Evolutionary conservation across 2,797 vertebrate genomes (phyloP).

Genomic region (Argyrosomus regius): DNA sequence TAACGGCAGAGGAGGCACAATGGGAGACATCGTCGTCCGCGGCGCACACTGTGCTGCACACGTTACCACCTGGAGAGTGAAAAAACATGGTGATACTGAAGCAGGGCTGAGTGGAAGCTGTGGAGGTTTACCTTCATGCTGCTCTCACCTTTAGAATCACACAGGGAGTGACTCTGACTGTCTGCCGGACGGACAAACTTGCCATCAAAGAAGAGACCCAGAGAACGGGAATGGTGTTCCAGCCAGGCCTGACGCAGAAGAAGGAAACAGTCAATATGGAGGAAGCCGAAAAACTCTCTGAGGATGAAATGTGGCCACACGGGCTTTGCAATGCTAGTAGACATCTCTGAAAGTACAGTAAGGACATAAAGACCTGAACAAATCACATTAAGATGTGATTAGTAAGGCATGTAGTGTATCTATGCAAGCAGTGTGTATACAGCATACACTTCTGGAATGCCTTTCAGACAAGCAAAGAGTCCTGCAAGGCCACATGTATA

Average conservation of each 20-base stretch:
- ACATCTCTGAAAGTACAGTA: background rate
- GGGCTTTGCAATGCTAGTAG: background rate
- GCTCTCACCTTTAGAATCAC: slow-evolving; percentile 75
- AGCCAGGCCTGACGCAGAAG: slow-evolving; percentile 80
- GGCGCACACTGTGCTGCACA: slow-evolving; percentile 77
- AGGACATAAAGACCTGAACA: no score
- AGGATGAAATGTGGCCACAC: background rate
- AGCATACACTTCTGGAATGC: background rate
- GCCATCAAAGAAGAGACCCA: slow-evolving; percentile 83
- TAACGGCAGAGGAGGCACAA: slow-evolving; percentile 68
- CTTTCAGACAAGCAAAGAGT: background rate
- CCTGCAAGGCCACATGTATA: background rate
- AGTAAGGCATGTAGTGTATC: background rate
- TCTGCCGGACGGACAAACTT: slow-evolving; percentile 68
- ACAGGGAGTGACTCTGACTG: slow-evolving; percentile 57
- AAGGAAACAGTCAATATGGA: background rate
- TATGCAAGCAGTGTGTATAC: background rate
- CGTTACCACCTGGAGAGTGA: slow-evolving; percentile 56
- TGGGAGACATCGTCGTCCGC: slow-evolving; percentile 73
- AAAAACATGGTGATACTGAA: background rate
- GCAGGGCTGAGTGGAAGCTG: no score
- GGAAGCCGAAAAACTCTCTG: background rate
- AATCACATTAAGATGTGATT: background rate
- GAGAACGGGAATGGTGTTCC: slow-evolving; percentile 73
- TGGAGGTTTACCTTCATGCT: background rate